phyloP scores from a whole-genome alignment of 2,888 invertebrate genomes.

The Watsonalla binaria region DNA sequence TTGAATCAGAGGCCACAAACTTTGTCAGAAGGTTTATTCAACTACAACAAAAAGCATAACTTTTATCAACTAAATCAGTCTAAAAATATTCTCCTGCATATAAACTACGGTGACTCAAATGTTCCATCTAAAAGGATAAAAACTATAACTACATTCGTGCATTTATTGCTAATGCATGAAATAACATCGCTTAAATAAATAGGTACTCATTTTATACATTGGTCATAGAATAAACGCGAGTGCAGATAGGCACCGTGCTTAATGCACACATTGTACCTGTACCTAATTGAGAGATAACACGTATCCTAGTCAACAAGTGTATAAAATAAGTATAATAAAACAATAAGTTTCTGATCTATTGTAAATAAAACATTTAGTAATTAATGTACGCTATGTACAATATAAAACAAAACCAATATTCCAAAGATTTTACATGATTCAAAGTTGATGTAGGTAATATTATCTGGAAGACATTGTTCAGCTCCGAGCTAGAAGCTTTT shows the following conservation, averaged over 20 bases:
- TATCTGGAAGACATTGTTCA: conserved; percentile 59
- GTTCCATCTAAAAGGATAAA: conserved; percentile 62
- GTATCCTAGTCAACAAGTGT: conserved; percentile 12
- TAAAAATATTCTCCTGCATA: conserved; percentile 74
- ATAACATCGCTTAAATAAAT: conserved; percentile 8
- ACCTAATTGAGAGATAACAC: conserved; percentile 3
- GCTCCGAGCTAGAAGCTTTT: conserved; percentile 28
- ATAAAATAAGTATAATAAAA: conserved; percentile 17
- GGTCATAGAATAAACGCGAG: background rate
- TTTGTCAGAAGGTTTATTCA: conserved; percentile 71
- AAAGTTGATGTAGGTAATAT: conserved; percentile 27
- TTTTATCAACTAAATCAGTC: conserved; percentile 78
- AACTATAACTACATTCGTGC: conserved; percentile 41
- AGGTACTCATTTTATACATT: conserved; percentile 10
- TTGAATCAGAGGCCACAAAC: conserved; percentile 18
- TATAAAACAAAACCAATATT: conserved; percentile 50
- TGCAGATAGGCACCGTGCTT: too few species aligned
- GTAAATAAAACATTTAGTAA: conserved; percentile 16
- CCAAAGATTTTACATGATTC: conserved; percentile 44
- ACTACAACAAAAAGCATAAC: conserved; percentile 78
- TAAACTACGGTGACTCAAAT: conserved; percentile 64
- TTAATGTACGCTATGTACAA: conserved; percentile 15
- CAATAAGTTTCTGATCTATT: conserved; percentile 6
- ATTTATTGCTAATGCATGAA: conserved; percentile 24
- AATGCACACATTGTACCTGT: conserved; percentile 4